Conservation (phyloP, 2,888 invertebrate species). For the Ennomos erosarius region DNA sequence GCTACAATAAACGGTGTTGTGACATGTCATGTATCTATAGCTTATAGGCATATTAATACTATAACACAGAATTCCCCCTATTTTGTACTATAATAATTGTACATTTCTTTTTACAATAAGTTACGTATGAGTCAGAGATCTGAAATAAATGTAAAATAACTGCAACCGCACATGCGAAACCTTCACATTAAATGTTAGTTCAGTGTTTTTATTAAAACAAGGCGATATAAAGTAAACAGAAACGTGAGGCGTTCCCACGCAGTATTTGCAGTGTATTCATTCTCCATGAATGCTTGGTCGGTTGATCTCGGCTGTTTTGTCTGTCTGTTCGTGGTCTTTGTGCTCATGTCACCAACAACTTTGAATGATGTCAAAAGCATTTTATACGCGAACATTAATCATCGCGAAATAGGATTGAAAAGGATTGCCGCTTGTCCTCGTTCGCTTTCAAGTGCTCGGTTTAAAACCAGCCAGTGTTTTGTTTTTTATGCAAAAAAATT, state of each 20-base stretch:
- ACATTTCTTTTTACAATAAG: background rate
- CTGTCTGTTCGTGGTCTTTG: constrained; percentile 60
- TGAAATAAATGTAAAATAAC: constrained; percentile 36
- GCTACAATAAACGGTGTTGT: too few species aligned
- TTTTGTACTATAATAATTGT: too few species aligned
- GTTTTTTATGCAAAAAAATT: background rate
- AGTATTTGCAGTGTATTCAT: constrained; percentile 61
- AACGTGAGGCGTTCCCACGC: constrained; percentile 71
- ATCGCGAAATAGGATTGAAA: constrained; percentile 39
- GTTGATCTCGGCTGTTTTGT: constrained; percentile 63
- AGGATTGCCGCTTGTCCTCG: constrained; percentile 27
- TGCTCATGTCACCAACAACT: constrained; percentile 58
- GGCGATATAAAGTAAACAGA: constrained; percentile 50
- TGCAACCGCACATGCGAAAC: constrained; percentile 55
- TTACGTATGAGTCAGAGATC: background rate
- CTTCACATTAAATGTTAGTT: constrained; percentile 56
- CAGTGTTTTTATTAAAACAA: constrained; percentile 55
- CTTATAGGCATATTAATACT: too few species aligned
- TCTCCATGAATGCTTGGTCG: constrained; percentile 52
- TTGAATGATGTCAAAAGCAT: constrained; percentile 55
- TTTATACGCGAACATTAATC: constrained; percentile 53
- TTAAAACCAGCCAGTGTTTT: constrained; percentile 17
- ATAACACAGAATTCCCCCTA: too few species aligned
- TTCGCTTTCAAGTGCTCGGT: constrained; percentile 14
- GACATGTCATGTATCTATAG: too few species aligned